Conservation (phyloP, 2,888 invertebrate species). For the Cataglyphis albicans region DNA sequence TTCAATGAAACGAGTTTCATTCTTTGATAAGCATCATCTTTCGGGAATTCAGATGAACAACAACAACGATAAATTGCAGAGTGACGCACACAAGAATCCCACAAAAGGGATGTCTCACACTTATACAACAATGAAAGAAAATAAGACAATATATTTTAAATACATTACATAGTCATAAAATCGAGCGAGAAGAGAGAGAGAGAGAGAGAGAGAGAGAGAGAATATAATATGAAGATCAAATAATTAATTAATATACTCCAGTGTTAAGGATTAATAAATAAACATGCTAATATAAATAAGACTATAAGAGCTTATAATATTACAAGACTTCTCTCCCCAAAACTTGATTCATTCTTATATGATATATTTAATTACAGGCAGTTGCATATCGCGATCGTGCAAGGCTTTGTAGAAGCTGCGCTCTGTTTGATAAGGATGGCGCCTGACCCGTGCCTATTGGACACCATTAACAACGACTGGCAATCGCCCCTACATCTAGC, state of each 20-base stretch:
- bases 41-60: slow-evolving; percentile 26
- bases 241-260: neutral
- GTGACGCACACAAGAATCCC: slow-evolving; percentile 7
- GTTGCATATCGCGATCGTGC: slow-evolving; percentile 94
- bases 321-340: neutral
- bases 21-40: slow-evolving; percentile 9
- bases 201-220: too few species aligned
- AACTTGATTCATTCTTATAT: neutral
- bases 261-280: neutral
- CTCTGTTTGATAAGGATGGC: slow-evolving; percentile 92
- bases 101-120: neutral
- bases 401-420: slow-evolving; percentile 91
- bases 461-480: slow-evolving; percentile 92
- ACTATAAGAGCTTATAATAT: neutral
- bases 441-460: slow-evolving; percentile 92
- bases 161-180: neutral
- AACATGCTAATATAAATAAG: neutral
- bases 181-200: neutral
- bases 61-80: slow-evolving; percentile 4
- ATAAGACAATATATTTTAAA: neutral
- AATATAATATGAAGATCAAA: neutral
- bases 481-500: slow-evolving; percentile 96
- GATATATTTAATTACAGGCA: slow-evolving; percentile 87
- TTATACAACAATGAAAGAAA: neutral
- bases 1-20: slow-evolving; percentile 32